Conservation (phyloP, 2,797 vertebrate genomes). For the Lemur catta region DNA sequence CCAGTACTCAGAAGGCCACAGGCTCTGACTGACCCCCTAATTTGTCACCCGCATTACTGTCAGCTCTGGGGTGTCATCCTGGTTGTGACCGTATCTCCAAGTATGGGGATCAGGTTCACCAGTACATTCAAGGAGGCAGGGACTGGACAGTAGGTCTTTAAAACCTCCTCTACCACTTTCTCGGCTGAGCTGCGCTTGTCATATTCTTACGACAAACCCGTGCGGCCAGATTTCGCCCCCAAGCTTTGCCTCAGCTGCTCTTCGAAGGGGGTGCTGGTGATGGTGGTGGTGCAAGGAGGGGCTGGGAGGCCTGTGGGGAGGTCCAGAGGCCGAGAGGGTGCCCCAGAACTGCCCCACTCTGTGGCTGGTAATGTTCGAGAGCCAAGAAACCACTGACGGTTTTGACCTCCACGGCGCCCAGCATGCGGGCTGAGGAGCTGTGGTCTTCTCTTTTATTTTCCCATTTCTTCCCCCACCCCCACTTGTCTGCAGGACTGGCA, state of each 20-base stretch:
- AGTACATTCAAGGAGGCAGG: not conserved
- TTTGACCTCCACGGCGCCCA: accelerated
- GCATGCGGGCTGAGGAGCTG: not conserved
- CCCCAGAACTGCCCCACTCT: not conserved
- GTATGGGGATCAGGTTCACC: not conserved
- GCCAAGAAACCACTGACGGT: not conserved
- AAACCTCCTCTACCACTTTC: not conserved
- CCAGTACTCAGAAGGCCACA: not conserved
- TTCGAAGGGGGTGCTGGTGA: not conserved
- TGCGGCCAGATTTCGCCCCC: not conserved
- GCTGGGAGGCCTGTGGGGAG: not conserved
- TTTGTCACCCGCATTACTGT: not conserved
- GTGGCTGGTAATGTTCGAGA: not conserved
- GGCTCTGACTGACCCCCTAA: not conserved
- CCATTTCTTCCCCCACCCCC: not conserved
- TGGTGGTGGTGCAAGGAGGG: not conserved
- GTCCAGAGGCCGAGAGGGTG: not conserved
- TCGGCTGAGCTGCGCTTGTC: not conserved
- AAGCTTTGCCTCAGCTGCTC: not conserved
- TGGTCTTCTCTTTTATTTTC: not conserved
- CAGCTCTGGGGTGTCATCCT: not conserved
- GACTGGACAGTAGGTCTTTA: not conserved
- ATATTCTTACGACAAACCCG: not conserved
- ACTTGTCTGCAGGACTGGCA: not conserved
- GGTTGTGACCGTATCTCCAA: not conserved